A percentile compares a stretch with the other conserved stretches of the same genome.
Conservation (phyloP, 2,113 vertebrate species). For the Pituophis catenifer region DNA sequence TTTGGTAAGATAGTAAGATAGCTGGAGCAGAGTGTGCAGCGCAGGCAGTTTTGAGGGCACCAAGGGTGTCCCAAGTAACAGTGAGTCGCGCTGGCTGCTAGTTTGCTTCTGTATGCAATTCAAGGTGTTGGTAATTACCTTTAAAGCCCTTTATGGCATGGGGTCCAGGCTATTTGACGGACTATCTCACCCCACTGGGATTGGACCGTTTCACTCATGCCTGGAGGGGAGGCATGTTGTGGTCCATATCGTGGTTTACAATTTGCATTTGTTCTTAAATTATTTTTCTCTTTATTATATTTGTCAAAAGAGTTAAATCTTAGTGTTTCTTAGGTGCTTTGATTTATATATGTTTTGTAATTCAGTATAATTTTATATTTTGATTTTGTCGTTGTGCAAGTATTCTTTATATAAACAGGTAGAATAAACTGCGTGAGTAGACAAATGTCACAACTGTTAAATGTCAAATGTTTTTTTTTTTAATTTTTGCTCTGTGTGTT, state of each 20-base stretch:
- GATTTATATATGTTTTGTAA: not conserved
- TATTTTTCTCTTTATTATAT: not conserved
- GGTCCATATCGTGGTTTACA: not conserved
- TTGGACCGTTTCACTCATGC: too few relatives aligned
- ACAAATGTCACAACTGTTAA: not conserved
- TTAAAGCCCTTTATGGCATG: too few relatives aligned
- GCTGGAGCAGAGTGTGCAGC: not conserved
- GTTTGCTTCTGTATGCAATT: too few relatives aligned
- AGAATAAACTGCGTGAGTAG: not conserved
- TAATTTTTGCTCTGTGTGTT: not conserved
- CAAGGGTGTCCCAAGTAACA: not conserved
- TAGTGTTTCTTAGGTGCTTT: not conserved
- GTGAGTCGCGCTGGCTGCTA: not conserved
- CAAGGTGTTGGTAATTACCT: too few relatives aligned
- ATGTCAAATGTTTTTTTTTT: not conserved
- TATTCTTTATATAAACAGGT: not conserved
- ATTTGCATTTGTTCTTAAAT: not conserved
- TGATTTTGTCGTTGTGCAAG: not conserved
- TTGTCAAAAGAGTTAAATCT: not conserved
- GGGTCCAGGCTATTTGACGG: too few relatives aligned
- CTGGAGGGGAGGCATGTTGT: not conserved
- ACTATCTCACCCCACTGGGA: too few relatives aligned
- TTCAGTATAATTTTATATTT: not conserved
- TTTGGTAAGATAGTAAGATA: slow-evolving; percentile 67
- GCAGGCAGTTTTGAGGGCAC: not conserved